Evolutionary conservation across 2,888 invertebrate genomes (phyloP).

Genomic region (Idaea dimidiata): DNA sequence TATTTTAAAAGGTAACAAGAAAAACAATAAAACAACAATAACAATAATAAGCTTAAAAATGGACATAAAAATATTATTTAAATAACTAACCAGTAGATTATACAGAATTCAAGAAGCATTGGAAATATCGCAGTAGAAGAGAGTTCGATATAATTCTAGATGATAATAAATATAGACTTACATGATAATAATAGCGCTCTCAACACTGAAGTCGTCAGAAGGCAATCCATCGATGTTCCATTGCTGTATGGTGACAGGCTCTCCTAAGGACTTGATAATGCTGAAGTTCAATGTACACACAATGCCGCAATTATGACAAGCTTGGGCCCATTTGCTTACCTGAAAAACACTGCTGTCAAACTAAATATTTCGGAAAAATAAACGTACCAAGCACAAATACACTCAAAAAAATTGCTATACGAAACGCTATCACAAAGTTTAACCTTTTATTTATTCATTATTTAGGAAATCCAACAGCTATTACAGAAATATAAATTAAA

Average conservation of each 20-base stretch:
- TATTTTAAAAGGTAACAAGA: too few species aligned
- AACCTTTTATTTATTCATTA: too few species aligned
- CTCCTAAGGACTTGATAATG: slow-evolving; percentile 89
- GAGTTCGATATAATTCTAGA: background rate
- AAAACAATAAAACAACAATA: background rate
- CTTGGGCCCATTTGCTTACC: slow-evolving; percentile 87
- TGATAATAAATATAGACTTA: slow-evolving; percentile 64
- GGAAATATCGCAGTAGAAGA: background rate
- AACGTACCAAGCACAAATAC: too few species aligned
- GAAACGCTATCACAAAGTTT: too few species aligned
- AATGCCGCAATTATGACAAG: slow-evolving; percentile 85
- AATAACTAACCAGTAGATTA: background rate
- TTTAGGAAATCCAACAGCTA: too few species aligned
- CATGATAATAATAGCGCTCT: slow-evolving; percentile 95
- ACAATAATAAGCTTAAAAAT: background rate
- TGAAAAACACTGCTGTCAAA: slow-evolving; percentile 58
- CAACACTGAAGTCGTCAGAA: slow-evolving; percentile 92
- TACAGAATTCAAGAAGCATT: background rate
- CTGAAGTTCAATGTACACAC: slow-evolving; percentile 89
- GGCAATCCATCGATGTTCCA: slow-evolving; percentile 96
- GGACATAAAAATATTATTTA: background rate
- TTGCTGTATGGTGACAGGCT: slow-evolving; percentile 92
- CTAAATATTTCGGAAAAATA: too few species aligned
- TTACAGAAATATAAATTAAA: too few species aligned
- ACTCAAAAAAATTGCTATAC: too few species aligned